Evolutionary conservation across 2,797 vertebrate species (phyloP).

Genomic region (Macropodus opercularis): DNA sequence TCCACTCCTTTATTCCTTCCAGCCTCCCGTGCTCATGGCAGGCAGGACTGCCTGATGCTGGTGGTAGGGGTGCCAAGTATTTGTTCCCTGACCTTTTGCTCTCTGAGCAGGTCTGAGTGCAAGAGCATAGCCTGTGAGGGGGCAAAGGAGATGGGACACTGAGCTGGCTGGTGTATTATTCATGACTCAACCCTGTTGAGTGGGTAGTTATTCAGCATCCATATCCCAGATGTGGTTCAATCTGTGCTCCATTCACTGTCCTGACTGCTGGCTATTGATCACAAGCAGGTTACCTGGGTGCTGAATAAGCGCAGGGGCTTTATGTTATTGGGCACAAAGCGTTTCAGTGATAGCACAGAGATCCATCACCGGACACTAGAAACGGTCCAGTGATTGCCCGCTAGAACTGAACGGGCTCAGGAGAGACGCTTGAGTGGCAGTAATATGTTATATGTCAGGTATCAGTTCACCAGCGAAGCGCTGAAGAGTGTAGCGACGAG

Average conservation of each 20-base stretch:
- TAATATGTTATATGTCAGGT: slow-evolving; percentile 33
- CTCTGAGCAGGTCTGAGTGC: slow-evolving; percentile 54
- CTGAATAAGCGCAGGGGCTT: slow-evolving; percentile 84
- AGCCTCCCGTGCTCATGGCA: slow-evolving; percentile 13
- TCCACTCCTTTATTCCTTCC: slow-evolving; percentile 28
- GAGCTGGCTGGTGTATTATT: slow-evolving; percentile 72
- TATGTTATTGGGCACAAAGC: slow-evolving; percentile 75
- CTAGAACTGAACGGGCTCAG: slow-evolving; percentile 43
- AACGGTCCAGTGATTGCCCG: slow-evolving; percentile 50
- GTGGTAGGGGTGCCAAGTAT: slow-evolving; percentile 35
- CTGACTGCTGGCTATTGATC: slow-evolving; percentile 84
- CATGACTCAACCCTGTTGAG: slow-evolving; percentile 71
- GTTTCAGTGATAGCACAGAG: slow-evolving; percentile 74
- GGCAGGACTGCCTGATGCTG: slow-evolving; percentile 25
- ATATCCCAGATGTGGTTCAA: slow-evolving; percentile 83
- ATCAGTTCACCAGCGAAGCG: background rate
- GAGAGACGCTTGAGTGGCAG: slow-evolving; percentile 41
- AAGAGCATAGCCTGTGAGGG: slow-evolving; percentile 53
- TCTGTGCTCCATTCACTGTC: slow-evolving; percentile 79
- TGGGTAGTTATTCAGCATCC: slow-evolving; percentile 76
- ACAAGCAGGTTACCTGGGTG: slow-evolving; percentile 75
- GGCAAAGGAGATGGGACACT: slow-evolving; percentile 60
- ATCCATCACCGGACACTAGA: slow-evolving; percentile 80
- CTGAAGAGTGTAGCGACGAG: no score
- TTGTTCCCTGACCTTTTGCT: slow-evolving; percentile 53